These are phyloP conservation scores for Platysteira castanea DNA, from an alignment of 2,113 vertebrate genomes.

Conservation along the genomic window DNA sequence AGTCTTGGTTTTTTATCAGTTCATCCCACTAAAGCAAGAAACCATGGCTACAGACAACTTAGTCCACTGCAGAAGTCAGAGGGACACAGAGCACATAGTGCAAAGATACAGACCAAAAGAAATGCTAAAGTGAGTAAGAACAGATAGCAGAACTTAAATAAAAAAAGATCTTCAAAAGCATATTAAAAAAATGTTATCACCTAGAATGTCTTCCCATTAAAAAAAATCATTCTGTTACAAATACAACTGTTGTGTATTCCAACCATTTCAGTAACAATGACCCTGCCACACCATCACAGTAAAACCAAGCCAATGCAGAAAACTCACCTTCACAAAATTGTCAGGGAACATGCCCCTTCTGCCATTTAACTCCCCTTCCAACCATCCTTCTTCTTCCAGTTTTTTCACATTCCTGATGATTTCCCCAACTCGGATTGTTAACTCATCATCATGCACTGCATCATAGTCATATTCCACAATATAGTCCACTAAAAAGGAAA, in stretches of 20 bases:
- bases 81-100: neutral
- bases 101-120: neutral
- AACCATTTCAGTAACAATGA: neutral
- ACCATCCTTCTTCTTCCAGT: constrained; percentile 94
- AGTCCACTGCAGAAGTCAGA: neutral
- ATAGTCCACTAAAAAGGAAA: constrained; percentile 80
- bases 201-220: neutral
- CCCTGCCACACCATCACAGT: neutral
- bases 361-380: constrained; percentile 92
- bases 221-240: neutral
- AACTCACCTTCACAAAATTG: constrained; percentile 95
- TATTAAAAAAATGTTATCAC: neutral
- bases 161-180: neutral
- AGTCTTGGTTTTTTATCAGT: neutral
- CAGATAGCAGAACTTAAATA: neutral
- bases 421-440: constrained; percentile 88
- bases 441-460: constrained; percentile 90
- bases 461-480: constrained; percentile 94
- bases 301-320: neutral
- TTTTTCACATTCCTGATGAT: constrained; percentile 90
- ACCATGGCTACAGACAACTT: neutral
- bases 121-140: neutral
- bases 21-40: neutral
- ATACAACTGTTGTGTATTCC: neutral
- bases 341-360: constrained; percentile 92